phyloP scores from a whole-genome alignment of 1,140 invertebrate genomes.

The Cyclargus thomasi region DNA sequence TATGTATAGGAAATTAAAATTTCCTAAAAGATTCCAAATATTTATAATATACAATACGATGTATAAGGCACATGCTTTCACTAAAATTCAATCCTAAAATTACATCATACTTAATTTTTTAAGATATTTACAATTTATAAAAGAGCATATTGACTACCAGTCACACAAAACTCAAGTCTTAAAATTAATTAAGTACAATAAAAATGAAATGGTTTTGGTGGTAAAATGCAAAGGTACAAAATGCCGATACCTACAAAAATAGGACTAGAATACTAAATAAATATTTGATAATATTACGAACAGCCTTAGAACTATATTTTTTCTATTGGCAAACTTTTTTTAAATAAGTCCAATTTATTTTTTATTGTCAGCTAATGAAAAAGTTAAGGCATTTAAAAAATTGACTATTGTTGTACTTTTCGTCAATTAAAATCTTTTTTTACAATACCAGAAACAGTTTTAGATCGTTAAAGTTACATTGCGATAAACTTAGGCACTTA shows the following conservation, averaged over 20 bases:
- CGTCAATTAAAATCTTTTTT: too few relatives aligned
- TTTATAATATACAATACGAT: neutral
- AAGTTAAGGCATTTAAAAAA: too few relatives aligned
- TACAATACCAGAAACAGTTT: neutral
- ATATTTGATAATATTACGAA: neutral
- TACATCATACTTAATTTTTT: neutral
- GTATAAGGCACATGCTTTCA: neutral
- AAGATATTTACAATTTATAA: constrained; percentile 4
- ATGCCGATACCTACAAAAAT: neutral
- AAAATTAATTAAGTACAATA: constrained; percentile 47
- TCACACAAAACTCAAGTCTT: constrained; percentile 6
- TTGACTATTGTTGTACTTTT: too few relatives aligned
- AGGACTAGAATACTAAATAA: constrained; percentile 9
- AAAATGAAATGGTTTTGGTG: constrained; percentile 37
- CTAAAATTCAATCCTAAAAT: neutral
- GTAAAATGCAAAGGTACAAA: constrained; percentile 37
- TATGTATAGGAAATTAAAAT: neutral
- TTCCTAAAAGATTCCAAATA: neutral
- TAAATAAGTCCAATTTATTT: too few relatives aligned
- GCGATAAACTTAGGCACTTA: neutral
- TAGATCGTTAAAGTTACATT: neutral
- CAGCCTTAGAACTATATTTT: neutral
- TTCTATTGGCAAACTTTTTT: too few relatives aligned
- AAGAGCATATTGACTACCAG: neutral
- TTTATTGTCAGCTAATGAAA: too few relatives aligned